Conservation (phyloP, 1,140 invertebrate species). For the Battus philenor region DNA sequence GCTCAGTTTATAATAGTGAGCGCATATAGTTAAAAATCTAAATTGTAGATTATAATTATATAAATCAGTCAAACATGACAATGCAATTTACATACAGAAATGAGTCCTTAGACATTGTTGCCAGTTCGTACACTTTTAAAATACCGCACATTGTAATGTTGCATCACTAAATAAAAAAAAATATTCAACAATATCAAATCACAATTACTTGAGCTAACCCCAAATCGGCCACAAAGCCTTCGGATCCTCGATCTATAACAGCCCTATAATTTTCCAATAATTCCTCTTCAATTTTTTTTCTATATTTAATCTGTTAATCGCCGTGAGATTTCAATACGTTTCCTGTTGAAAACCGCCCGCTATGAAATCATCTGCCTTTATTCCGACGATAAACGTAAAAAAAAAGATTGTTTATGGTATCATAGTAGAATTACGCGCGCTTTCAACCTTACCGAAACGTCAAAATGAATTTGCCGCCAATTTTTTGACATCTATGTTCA, state of each 20-base stretch:
- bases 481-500: no score
- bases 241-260: conserved; percentile 28
- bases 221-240: conserved; percentile 33
- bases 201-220: conserved; percentile 37
- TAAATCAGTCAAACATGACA: no score
- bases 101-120: no score
- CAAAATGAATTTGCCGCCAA: conserved; percentile 59
- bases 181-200: no score
- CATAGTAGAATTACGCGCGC: conserved; percentile 40
- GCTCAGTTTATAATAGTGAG: no score
- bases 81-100: no score
- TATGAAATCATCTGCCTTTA: conserved; percentile 50
- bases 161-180: no score
- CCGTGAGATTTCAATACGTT: conserved; percentile 65
- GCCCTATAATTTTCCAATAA: conserved; percentile 63
- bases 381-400: conserved; percentile 38
- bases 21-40: no score
- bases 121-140: no score
- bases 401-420: conserved; percentile 67
- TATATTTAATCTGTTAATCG: conserved; percentile 53
- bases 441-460: conserved; percentile 48
- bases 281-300: conserved; percentile 64
- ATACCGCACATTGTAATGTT: no score
- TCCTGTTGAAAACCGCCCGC: conserved; percentile 57
- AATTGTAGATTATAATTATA: no score